Conservation (phyloP, 2,113 vertebrate genomes). For the Parotia lawesii region DNA sequence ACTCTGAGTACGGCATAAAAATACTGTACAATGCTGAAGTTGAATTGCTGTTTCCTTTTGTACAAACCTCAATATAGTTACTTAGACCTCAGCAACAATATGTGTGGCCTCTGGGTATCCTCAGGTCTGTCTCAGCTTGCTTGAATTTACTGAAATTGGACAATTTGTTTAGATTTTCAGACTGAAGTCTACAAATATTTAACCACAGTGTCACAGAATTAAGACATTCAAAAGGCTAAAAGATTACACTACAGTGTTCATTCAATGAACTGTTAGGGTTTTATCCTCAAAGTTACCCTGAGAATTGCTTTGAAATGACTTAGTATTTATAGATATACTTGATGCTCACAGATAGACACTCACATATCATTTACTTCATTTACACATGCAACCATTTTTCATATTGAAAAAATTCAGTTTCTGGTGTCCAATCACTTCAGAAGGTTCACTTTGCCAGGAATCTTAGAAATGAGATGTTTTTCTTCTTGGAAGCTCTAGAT, state of each 20-base stretch:
- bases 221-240: neutral
- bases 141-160: neutral
- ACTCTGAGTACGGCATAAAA: neutral
- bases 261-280: neutral
- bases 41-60: neutral
- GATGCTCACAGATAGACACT: neutral
- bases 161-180: constrained; percentile 1
- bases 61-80: neutral
- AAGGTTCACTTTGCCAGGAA: neutral
- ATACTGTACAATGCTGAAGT: neutral
- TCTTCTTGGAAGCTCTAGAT: neutral
- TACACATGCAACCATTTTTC: neutral
- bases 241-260: neutral
- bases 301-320: neutral
- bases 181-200: neutral
- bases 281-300: neutral
- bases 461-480: neutral
- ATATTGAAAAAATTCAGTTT: neutral
- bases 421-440: neutral
- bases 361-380: neutral
- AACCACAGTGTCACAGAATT: neutral
- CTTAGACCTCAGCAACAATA: neutral
- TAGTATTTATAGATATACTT: neutral
- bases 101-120: neutral
- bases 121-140: neutral